Conservation (phyloP, 2,888 invertebrate genomes). For the Trichogramma evanescens region DNA sequence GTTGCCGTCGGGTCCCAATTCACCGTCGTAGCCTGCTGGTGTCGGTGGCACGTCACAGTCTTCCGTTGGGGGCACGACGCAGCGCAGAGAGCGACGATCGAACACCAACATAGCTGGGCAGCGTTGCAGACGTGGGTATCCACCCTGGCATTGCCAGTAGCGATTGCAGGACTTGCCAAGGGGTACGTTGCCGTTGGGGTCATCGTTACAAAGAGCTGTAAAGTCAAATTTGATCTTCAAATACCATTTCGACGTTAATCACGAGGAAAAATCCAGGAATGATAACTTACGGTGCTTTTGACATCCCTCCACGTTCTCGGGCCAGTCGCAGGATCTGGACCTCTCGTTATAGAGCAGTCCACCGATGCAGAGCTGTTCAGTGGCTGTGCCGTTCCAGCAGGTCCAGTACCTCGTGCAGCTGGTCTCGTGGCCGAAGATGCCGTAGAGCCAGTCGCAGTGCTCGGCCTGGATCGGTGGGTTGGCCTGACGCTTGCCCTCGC, state of each 20-base stretch:
- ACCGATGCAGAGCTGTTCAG: constrained; percentile 86
- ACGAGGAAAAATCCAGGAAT: not conserved
- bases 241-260: not conserved
- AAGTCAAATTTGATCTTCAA: not conserved
- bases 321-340: constrained; percentile 89
- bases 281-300: constrained; percentile 82
- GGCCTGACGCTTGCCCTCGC: constrained; percentile 72
- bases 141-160: constrained; percentile 91
- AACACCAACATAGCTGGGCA: constrained; percentile 89
- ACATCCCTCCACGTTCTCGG: constrained; percentile 86
- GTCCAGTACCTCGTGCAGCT: constrained; percentile 92
- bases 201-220: constrained; percentile 82
- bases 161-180: constrained; percentile 88
- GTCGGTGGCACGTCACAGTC: constrained; percentile 82
- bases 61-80: constrained; percentile 83
- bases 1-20: constrained; percentile 35
- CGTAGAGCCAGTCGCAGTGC: constrained; percentile 88
- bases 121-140: constrained; percentile 82
- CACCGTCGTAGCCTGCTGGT: constrained; percentile 49
- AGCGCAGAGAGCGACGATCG: constrained; percentile 73
- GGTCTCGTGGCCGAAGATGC: constrained; percentile 89
- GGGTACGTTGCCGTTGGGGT: constrained; percentile 84
- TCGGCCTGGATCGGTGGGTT: constrained; percentile 77
- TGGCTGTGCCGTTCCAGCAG: constrained; percentile 90
- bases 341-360: constrained; percentile 85